Conservation (phyloP, 2,888 invertebrate genomes). For the Lycophotia porphyrea region DNA sequence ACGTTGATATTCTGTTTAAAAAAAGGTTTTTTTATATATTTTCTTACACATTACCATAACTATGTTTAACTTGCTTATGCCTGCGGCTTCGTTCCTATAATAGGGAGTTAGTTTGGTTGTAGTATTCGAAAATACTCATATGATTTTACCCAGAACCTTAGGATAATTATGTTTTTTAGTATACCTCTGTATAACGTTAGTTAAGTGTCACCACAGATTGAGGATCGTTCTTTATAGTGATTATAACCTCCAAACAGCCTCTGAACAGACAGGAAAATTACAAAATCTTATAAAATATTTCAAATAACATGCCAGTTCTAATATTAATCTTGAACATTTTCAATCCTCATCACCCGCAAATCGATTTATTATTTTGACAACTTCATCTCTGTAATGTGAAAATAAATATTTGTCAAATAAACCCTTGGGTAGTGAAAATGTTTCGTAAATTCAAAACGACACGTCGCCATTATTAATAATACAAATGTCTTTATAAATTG, state of each 20-base stretch:
- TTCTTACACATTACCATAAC: not conserved
- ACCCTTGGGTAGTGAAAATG: constrained; percentile 36
- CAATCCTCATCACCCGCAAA: constrained; percentile 34
- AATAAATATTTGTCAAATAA: constrained; percentile 56
- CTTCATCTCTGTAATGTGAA: constrained; percentile 45
- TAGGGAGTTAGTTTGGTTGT: too few species aligned
- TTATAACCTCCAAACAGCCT: not conserved
- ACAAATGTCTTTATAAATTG: constrained; percentile 44
- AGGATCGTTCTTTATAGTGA: not conserved
- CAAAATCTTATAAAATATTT: not conserved
- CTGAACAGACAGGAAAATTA: not conserved
- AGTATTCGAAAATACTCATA: too few species aligned
- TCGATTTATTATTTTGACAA: constrained; percentile 59
- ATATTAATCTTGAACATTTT: constrained; percentile 32
- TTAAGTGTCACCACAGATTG: not conserved
- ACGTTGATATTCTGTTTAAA: not conserved
- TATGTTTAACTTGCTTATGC: too few species aligned
- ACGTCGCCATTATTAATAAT: constrained; percentile 45
- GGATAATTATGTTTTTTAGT: too few species aligned
- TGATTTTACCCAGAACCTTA: too few species aligned
- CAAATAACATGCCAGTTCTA: constrained; percentile 11
- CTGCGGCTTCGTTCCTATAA: too few species aligned
- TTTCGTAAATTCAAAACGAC: constrained; percentile 50
- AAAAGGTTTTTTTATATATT: too few species aligned
- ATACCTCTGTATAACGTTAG: not conserved